These are phyloP conservation scores for Knipowitschia caucasica DNA, from an alignment of 2,797 vertebrate genomes.

Conservation along the genomic window DNA sequence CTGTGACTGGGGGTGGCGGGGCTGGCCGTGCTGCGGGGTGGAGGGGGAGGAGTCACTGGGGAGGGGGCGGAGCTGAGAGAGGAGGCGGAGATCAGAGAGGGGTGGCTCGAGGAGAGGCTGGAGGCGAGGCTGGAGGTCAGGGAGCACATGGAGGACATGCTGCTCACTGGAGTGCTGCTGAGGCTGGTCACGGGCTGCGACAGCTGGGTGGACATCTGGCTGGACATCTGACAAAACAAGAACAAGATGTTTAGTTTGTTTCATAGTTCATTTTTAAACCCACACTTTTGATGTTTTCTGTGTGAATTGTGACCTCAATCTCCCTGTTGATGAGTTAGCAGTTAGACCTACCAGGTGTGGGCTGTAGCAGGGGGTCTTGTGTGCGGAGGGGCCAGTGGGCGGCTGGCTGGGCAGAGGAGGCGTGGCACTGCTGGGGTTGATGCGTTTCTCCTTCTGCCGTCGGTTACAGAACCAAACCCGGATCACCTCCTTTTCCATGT, in stretches of 20 bases:
- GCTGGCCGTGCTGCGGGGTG: conserved; percentile 83
- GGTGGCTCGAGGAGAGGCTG: conserved; percentile 72
- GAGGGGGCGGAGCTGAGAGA: conserved; percentile 81
- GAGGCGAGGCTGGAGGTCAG: conserved; percentile 83
- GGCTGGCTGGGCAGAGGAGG: conserved; percentile 83
- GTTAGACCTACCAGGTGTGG: conserved; percentile 85
- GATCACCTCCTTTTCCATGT: conserved; percentile 95
- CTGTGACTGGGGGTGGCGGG: conserved; percentile 85
- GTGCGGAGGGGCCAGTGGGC: conserved; percentile 64
- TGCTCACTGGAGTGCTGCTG: conserved; percentile 88
- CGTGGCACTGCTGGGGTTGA: conserved; percentile 87
- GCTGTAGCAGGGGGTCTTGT: conserved; percentile 86
- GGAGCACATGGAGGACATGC: conserved; percentile 85
- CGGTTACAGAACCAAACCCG: conserved; percentile 96
- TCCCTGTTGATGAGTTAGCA: too few species aligned
- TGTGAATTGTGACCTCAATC: too few species aligned
- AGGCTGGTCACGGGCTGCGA: conserved; percentile 87
- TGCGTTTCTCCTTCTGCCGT: conserved; percentile 92
- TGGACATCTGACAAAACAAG: too few species aligned
- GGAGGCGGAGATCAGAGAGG: conserved; percentile 70
- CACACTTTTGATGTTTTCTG: too few species aligned
- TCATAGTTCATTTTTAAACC: too few species aligned
- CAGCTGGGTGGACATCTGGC: conserved; percentile 79
- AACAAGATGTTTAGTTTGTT: background rate
- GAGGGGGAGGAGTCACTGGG: conserved; percentile 83